Evolutionary conservation across 37 sponge, comb jelly and placozoan species (phyloP), one percentile per base, ranked within the genome.

Genomic region (Halichondria panicea): DNA sequence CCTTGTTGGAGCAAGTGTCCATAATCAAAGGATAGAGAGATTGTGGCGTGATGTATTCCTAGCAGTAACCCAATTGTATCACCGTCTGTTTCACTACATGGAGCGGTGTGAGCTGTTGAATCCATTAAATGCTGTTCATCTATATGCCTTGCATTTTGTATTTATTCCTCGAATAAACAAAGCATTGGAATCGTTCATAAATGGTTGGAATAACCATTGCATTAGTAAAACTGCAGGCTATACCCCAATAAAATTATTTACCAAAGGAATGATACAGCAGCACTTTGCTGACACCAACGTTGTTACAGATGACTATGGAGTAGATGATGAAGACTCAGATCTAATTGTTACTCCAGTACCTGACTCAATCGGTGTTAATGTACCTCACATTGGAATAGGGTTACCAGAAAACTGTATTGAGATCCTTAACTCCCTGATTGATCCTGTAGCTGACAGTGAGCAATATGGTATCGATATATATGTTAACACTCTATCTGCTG

Each of bases 11-110:
- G 48, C 60, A 6, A 63, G 65, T 13, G 75, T 74, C 53, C 83
- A 82, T 42, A 82, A 82, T 34, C 83, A 82, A 31, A 19, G 83
- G 3, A 82, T 82, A 2, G 83, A 82, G 57, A 22, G 83, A 22
- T 36, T 82, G 4, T 82, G 83, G 83, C 21, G 67, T 4, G 83
- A 82, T 50, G 34, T 82, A 34, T 65, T 63, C 40, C 4, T 22
- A 1, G 46, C 75, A 55, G 75, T 74, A 2, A 67, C 72, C 0
- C 13, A 4, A 33, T 56, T 82, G 0, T 82, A 58, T 65, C 74
- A 82, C 36, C 50, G 60, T 32, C 56, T 82, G 19, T 82, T 82
- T 68, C 56, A 67, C 45, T 68, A 53, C 33, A 46, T 82, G 7
- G 83, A 82, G 25, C 45, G 74, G 4, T 25, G 52, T 8, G 83